Conservation (phyloP, 2,797 vertebrate species). For the Spinus olivaceus region DNA sequence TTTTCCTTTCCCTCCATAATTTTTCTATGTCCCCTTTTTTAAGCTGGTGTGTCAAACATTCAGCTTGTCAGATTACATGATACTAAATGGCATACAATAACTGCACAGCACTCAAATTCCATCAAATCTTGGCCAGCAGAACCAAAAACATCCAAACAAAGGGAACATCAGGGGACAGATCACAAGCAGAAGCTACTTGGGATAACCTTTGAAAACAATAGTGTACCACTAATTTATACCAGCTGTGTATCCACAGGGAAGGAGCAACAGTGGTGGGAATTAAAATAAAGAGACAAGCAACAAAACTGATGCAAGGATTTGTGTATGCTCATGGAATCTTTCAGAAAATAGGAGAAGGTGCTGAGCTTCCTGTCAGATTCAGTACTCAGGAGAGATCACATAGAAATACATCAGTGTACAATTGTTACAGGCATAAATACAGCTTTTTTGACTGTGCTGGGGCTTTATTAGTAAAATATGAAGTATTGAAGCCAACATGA, state of each 20-base stretch:
- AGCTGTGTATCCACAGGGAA: not conserved
- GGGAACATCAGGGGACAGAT: conserved; percentile 30
- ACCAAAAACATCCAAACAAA: conserved; percentile 45
- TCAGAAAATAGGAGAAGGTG: not conserved
- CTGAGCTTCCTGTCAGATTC: not conserved
- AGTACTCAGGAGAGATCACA: not conserved
- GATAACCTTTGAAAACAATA: conserved; percentile 15
- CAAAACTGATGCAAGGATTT: not conserved
- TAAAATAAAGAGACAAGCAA: not conserved
- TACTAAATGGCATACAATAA: conserved; percentile 5
- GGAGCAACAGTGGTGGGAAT: not conserved
- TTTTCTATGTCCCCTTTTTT: not conserved
- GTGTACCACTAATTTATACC: not conserved
- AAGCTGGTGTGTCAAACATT: not conserved
- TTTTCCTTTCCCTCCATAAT: not conserved
- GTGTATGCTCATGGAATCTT: not conserved
- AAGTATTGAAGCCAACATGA: not conserved
- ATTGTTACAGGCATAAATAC: not conserved
- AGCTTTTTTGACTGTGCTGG: no score
- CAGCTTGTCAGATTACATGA: not conserved
- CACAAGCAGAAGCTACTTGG: not conserved
- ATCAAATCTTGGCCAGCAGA: conserved; percentile 11
- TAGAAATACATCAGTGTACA: not conserved
- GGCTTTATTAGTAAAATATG: not conserved
- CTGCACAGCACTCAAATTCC: conserved; percentile 11